These are phyloP conservation scores for Phyllostomus discolor DNA, from an alignment of 2,113 vertebrate genomes.

Conservation along the genomic window DNA sequence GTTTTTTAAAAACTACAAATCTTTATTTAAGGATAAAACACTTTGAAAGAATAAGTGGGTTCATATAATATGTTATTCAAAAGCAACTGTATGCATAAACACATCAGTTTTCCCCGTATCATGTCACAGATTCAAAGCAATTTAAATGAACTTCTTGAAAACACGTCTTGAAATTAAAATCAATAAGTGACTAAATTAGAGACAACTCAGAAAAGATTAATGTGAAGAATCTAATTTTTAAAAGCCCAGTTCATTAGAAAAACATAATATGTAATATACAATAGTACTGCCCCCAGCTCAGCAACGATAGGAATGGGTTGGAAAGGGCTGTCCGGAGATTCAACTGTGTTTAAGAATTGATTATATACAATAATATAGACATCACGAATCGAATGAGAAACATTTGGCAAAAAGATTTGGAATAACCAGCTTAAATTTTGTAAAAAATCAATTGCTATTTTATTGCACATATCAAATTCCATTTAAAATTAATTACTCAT, in stretches of 20 bases:
- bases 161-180: not conserved
- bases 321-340: not conserved
- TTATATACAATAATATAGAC: conserved; percentile 30
- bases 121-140: not conserved
- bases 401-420: conserved; percentile 28
- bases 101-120: not conserved
- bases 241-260: not conserved
- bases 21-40: not conserved
- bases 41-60: not conserved
- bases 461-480: not conserved
- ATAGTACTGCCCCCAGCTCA: not conserved
- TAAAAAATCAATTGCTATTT: conserved; percentile 28
- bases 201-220: conserved; percentile 6
- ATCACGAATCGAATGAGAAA: not conserved
- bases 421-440: conserved; percentile 31
- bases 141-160: not conserved
- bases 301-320: not conserved
- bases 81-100: not conserved
- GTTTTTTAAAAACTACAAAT: not conserved
- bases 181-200: not conserved
- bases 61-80: not conserved
- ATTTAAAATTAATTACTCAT: conserved; percentile 26
- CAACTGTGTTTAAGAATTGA: not conserved
- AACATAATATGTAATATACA: not conserved
- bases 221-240: not conserved